Evolutionary conservation across 2,888 invertebrate genomes (phyloP).

Genomic region (Incurvaria masculella): DNA sequence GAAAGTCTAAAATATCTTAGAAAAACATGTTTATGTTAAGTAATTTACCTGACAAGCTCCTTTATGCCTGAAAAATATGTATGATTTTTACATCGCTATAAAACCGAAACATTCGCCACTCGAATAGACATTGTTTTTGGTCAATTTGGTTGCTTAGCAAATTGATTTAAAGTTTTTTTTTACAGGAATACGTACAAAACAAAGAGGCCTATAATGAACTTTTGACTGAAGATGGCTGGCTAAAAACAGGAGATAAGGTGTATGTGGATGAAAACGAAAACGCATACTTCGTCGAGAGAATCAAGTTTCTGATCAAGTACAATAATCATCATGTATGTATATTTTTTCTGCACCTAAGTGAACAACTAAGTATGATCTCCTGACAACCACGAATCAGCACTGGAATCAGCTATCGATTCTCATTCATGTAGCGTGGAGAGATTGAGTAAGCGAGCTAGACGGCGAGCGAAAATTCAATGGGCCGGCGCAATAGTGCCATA

Average conservation of each 20-base stretch:
- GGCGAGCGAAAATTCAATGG: too few species aligned
- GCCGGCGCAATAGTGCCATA: too few species aligned
- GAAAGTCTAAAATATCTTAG: too few species aligned
- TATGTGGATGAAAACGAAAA: background rate
- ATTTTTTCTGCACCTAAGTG: too few species aligned
- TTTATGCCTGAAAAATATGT: too few species aligned
- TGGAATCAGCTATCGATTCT: too few species aligned
- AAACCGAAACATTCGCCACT: background rate
- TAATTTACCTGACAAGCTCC: too few species aligned
- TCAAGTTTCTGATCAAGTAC: background rate
- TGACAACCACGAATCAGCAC: too few species aligned
- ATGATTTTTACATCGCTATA: background rate
- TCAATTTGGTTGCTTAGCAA: background rate
- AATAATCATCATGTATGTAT: background rate
- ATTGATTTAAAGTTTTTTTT: background rate
- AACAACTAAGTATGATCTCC: too few species aligned
- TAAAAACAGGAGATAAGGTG: slow-evolving; percentile 64
- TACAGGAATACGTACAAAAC: slow-evolving; percentile 55
- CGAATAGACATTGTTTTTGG: background rate
- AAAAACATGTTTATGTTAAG: too few species aligned
- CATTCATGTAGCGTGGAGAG: too few species aligned
- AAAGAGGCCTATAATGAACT: slow-evolving; percentile 66
- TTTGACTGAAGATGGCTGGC: slow-evolving; percentile 70
- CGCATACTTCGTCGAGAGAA: background rate
- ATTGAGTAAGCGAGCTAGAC: too few species aligned